These are phyloP conservation scores for Charanyca ferruginea DNA, from an alignment of 2,888 invertebrate genomes.

Conservation along the genomic window DNA sequence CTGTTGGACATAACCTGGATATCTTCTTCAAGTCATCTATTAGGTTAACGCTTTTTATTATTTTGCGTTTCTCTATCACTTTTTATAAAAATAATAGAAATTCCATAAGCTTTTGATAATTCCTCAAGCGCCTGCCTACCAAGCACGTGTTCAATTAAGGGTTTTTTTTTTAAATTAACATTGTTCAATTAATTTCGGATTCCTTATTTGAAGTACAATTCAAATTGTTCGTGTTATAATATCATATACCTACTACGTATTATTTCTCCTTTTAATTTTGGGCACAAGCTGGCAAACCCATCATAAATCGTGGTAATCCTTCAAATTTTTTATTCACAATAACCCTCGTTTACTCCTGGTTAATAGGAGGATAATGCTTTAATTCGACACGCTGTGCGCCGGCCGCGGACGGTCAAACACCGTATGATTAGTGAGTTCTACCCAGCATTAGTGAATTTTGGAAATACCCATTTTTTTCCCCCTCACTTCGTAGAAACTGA, in stretches of 20 bases:
- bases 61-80: too few species aligned
- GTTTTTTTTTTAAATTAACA: background rate
- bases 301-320: constrained; percentile 31
- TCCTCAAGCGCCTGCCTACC: too few species aligned
- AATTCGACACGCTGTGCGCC: constrained; percentile 35
- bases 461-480: constrained; percentile 45
- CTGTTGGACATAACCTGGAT: too few species aligned
- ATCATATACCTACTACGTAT: too few species aligned
- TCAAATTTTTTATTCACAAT: constrained; percentile 37
- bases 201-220: background rate
- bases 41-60: too few species aligned
- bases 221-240: too few species aligned
- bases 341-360: constrained; percentile 42
- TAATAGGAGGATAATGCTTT: constrained; percentile 53
- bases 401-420: constrained; percentile 15
- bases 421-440: constrained; percentile 32
- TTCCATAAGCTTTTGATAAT: background rate
- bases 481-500: constrained; percentile 35
- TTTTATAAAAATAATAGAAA: too few species aligned
- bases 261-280: background rate
- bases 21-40: too few species aligned
- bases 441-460: constrained; percentile 34
- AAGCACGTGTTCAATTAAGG: background rate
- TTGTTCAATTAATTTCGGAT: background rate
- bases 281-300: background rate